phyloP scores from a whole-genome alignment of 2,888 invertebrate genomes.

The Protophormia terraenovae region DNA sequence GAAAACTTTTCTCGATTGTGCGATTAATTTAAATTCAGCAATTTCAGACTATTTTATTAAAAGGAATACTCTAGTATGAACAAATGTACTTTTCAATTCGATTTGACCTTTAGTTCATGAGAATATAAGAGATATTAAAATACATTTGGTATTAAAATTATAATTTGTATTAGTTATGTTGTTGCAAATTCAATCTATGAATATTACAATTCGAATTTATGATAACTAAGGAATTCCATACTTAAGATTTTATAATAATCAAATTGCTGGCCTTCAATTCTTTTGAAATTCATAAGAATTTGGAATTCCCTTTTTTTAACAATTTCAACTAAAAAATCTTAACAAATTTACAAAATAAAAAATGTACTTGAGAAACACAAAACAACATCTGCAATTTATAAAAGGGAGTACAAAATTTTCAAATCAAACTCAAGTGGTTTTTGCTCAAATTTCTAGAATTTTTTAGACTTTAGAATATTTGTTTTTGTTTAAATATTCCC shows the following conservation, averaged over 20 bases:
- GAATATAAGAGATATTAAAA: no score
- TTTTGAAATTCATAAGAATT: conserved; percentile 74
- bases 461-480: background rate
- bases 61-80: no score
- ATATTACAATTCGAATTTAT: background rate
- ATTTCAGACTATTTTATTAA: no score
- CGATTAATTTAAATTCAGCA: no score
- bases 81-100: no score
- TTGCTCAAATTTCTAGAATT: conserved; percentile 39
- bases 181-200: no score
- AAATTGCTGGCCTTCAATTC: conserved; percentile 59
- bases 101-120: no score
- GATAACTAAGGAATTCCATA: background rate
- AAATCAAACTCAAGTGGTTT: conserved; percentile 51
- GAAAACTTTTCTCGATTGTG: no score
- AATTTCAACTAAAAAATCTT: background rate
- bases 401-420: no score
- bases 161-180: no score
- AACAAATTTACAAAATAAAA: background rate
- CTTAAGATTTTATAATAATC: background rate
- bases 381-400: conserved; percentile 41
- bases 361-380: background rate
- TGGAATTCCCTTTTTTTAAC: conserved; percentile 72
- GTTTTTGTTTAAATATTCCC: background rate
- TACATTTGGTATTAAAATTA: no score